A percentile compares a stretch with the other conserved stretches of the same genome.
Conservation (phyloP, 2,113 vertebrate genomes). For the Nettapus auritus region DNA sequence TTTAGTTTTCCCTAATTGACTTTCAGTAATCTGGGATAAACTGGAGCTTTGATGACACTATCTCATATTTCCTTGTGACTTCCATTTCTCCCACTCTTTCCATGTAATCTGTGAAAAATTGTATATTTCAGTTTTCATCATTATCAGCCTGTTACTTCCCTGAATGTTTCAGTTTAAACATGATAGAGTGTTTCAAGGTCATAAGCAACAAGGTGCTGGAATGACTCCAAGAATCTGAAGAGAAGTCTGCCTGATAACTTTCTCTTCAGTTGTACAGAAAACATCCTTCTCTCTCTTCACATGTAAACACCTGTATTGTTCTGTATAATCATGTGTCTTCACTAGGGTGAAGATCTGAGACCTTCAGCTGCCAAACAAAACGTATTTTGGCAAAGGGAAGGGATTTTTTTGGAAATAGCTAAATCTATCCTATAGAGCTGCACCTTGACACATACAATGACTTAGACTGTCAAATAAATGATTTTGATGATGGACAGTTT, state of each 20-base stretch:
- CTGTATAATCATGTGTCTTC: neutral
- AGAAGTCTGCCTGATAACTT: neutral
- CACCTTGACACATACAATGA: neutral
- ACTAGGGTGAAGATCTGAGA: neutral
- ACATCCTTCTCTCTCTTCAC: neutral
- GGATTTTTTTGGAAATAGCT: neutral
- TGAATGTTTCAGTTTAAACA: neutral
- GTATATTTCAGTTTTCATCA: neutral
- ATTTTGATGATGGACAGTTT: conserved; percentile 17
- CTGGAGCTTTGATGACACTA: neutral
- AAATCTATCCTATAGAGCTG: conserved; percentile 24
- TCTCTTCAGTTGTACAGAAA: neutral
- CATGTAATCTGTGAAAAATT: neutral
- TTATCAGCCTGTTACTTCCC: neutral
- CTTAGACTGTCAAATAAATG: conserved; percentile 46
- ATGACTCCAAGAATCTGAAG: neutral
- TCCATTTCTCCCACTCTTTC: neutral
- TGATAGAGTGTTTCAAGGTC: neutral
- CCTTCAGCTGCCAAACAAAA: conserved; percentile 21
- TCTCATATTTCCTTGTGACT: neutral
- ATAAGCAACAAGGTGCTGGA: neutral
- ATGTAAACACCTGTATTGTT: neutral
- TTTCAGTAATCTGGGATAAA: neutral
- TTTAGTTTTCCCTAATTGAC: neutral
- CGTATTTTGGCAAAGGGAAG: conserved; percentile 38